phyloP scores from a whole-genome alignment of 2,888 invertebrate species.

The Tiphia femorata region DNA sequence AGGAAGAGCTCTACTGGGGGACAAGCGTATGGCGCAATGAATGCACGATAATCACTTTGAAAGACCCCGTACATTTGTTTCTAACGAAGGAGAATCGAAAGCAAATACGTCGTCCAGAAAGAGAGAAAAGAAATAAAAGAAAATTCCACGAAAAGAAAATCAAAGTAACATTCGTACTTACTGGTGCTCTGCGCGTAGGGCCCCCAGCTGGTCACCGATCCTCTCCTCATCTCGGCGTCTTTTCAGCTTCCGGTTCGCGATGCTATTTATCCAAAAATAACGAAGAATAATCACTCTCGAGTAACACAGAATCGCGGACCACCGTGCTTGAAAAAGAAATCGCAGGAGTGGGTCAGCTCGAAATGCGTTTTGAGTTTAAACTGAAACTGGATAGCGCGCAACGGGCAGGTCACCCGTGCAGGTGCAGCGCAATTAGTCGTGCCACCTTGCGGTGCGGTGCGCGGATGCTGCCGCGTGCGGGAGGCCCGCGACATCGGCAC shows the following conservation, averaged over 20 bases:
- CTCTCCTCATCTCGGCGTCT: conserved; percentile 61
- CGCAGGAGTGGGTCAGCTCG: too few species aligned
- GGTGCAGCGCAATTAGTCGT: conserved; percentile 61
- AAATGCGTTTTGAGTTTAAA: too few species aligned
- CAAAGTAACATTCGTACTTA: conserved; percentile 42
- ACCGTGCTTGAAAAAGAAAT: too few species aligned
- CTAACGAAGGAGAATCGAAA: neutral
- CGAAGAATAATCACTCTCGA: too few species aligned
- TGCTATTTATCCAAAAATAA: neutral
- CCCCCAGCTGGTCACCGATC: conserved; percentile 59
- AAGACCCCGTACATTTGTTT: too few species aligned
- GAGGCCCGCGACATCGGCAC: conserved; percentile 21
- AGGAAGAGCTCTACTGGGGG: too few species aligned
- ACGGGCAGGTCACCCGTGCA: conserved; percentile 34
- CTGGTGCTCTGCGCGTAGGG: conserved; percentile 60
- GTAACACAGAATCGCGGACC: too few species aligned
- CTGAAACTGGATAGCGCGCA: too few species aligned
- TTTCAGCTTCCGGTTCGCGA: too few species aligned
- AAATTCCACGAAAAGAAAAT: neutral
- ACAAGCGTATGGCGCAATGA: too few species aligned
- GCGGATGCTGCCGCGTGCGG: conserved; percentile 46
- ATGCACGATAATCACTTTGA: too few species aligned
- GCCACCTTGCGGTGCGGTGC: conserved; percentile 48
- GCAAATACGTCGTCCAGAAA: neutral
- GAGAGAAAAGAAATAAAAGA: neutral